Base-by-base conservation (phyloP, 2,797 vertebrate genomes). In the Anguilla anguilla region DNA sequence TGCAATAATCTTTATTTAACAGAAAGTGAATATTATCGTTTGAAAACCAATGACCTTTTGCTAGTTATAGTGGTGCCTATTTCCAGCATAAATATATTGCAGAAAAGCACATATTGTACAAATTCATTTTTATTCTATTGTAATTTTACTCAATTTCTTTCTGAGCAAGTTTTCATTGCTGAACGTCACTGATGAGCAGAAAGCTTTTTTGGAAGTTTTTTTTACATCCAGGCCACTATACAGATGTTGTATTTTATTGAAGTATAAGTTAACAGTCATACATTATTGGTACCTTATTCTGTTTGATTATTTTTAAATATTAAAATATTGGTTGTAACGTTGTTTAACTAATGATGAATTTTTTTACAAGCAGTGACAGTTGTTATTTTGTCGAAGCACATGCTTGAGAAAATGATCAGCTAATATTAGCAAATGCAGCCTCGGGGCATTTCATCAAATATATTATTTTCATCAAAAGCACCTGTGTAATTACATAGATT, bases 351-450 rank as follows among this genome's bases (percentile, higher is more conserved):
- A n/a, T 49, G 79, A 51, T 49, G 6, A 79, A 10, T 51, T 22
- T 82, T 82, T 49, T n/a, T 9, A 82, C 19, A 51, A 51, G 31
- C n/a, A 74, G 13, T 74, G 28, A 35, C 74, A 79, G 79, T 7
- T 82, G 79, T 3, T 51, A 22, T 25, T 49, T 49, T 49, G 46
- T 25, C n/a, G 25, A n/a, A 69, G 64, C 46, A 28, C 3, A 15
- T 5, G 43, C 43, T 82, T 51, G 25, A 49, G 22, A 82, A 51
- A 43, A 13, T 35, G 0, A 43, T 51, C 22, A 82, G 74, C 17
- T 79, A 79, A 82, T 82, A 82, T 82, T 82, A 31, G 31, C 31
- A 55, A 55, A 84, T 59, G 31, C 28, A 59, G 15, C 53, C 83
- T 11, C n/a, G 19, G 51, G 53, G 55, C 15, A 84, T 84, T 57